These are phyloP conservation scores for Cassiopea andromeda DNA, from an alignment of 30 jellyfish, hydroid and myxozoan species.

Conservation along the genomic window DNA sequence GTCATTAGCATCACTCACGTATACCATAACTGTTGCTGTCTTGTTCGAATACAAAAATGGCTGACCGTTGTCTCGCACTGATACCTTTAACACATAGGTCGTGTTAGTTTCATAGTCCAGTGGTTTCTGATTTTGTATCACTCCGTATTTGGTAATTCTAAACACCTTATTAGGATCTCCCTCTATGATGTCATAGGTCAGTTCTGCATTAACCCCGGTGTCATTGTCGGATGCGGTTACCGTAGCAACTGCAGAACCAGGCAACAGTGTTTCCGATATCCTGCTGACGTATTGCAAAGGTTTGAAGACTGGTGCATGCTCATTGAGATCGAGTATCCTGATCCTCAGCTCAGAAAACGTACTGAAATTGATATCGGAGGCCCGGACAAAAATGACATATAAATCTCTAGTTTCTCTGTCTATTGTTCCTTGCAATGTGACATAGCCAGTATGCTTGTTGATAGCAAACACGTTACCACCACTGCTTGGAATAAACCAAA, in stretches of 20 bases:
- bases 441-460: constrained; percentile 66
- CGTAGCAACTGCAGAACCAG: constrained; percentile 66
- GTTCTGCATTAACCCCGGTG: constrained; percentile 79
- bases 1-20: constrained; percentile 83
- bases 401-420: constrained; percentile 78
- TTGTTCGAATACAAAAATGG: constrained; percentile 64
- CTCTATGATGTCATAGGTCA: constrained; percentile 50
- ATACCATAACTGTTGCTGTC: constrained; percentile 68
- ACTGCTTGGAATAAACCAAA: constrained; percentile 82
- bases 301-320: constrained; percentile 77
- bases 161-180: constrained; percentile 79
- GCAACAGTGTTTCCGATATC: constrained; percentile 76
- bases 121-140: constrained; percentile 43
- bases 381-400: constrained; percentile 74
- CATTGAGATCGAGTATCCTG: constrained; percentile 76
- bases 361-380: constrained; percentile 59
- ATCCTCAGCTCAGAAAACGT: constrained; percentile 74
- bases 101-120: constrained; percentile 71
- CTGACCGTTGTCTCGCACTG: constrained; percentile 81
- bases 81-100: constrained; percentile 53
- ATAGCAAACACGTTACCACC: constrained; percentile 72
- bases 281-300: constrained; percentile 53
- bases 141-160: constrained; percentile 76
- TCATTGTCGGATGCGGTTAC: constrained; percentile 82
- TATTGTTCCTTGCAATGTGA: constrained; percentile 62